These are phyloP conservation scores for Haliclystus octoradiatus DNA, from an alignment of 30 jellyfish, hydroid and myxozoan genomes.

Conservation along the genomic window DNA sequence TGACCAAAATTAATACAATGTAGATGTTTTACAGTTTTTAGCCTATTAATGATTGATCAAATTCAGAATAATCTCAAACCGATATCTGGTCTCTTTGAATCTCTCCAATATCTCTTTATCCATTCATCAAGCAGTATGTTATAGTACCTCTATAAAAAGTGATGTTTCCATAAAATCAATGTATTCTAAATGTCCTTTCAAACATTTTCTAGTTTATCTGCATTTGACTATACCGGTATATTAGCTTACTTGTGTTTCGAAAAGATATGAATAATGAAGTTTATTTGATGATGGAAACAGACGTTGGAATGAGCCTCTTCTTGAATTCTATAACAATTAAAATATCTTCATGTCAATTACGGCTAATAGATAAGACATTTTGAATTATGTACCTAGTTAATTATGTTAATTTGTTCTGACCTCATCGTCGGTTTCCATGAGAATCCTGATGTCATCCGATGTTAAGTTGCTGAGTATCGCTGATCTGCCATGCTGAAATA, in stretches of 20 bases:
- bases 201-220: too few species aligned
- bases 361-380: too few species aligned
- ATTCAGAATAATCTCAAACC: too few species aligned
- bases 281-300: conserved; percentile 18
- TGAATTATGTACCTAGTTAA: too few species aligned
- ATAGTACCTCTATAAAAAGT: conserved; percentile 35
- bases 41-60: too few species aligned
- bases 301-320: conserved; percentile 35
- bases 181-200: too few species aligned
- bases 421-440: conserved; percentile 39
- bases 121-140: conserved; percentile 44
- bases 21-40: too few species aligned
- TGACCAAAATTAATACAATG: too few species aligned
- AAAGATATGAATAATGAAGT: conserved; percentile 6
- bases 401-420: not conserved
- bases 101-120: conserved; percentile 31
- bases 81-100: conserved; percentile 6
- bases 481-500: not conserved
- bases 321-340: conserved; percentile 10
- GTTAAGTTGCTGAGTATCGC: conserved; percentile 22
- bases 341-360: too few species aligned
- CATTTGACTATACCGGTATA: too few species aligned
- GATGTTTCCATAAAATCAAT: too few species aligned
- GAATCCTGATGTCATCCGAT: conserved; percentile 18
- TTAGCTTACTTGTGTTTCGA: conserved; percentile 33